Evolutionary conservation across 92 coral and sea anemone genomes (phyloP), one percentile per base, ranked within the genome.

Genomic region (Porites lobata): DNA sequence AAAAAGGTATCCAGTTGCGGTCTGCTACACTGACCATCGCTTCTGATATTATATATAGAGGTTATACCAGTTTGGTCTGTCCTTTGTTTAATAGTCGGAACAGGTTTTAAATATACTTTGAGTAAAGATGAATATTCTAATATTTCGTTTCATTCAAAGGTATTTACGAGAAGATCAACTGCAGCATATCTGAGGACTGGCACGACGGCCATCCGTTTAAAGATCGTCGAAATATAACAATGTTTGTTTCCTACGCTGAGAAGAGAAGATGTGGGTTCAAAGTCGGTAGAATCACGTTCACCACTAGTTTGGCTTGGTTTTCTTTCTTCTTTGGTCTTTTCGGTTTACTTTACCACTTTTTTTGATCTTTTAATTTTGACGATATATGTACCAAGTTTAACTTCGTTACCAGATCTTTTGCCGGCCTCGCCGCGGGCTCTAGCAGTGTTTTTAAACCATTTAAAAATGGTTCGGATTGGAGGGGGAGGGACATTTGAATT

Each of bases 251-350:
- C 14, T 94, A 94, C 61, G 89, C 87, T 2, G 92, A 94, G 84
- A 94, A 92, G n/a, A 87, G 96, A 1, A 89, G 78, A 65, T 94
- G 96, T 74, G 94, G 92, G 38, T 94, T 94, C 21, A 90, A 85
- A 88, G 88, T 94, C 5, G 96, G 98, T 14, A 79, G 92, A 76
- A 81, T 93, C 22, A 94, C 96, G n/a, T 94, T 94, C 65, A 88
- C 90, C 24, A 87, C 94, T 7, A 79, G 87, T 9, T 83, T 94
- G 8, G 94, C 98, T 19, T 93, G 98, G 98, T 69, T 94, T 20
- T 93, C 98, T 0, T 80, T 93, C 67, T 81, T 93, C 10, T 90
- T 94, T 68, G 96, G 96, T 4, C 88, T 89, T 11, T 83, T 84
- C 6, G 96, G 89, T 8, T 84, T 94, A 51, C 59, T 9, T 5